Base-by-base conservation (phyloP, 2,113 vertebrate genomes). In the Argyrosomus japonicus region DNA sequence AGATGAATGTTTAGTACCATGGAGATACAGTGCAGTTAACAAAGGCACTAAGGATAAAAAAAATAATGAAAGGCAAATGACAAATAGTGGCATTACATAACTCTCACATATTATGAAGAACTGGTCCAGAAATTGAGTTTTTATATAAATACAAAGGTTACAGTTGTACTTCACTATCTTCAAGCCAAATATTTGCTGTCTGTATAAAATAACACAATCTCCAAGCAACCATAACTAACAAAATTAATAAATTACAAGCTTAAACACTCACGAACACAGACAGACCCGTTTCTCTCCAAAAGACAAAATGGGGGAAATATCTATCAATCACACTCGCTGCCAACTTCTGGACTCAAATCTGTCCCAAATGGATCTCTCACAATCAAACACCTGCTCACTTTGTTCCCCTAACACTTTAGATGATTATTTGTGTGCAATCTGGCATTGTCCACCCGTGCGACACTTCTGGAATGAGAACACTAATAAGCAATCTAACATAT, bases 381-480 rank as follows among this genome's bases (percentile, higher is more conserved):
- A 87, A 79, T 84, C 82, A 45, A 87, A 90, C 88, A 91, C 90
- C 88, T 88, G 88, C 87, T 88, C 85, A 75, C 68, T 82, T 84
- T 84, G 85, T 87, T 84, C 82, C 86, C 77, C 2, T 1, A 78
- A 81, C 84, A 86, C 88, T 86, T 86, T 43, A 81, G 72, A 84
- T 90, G 87, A 92, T 90, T 90, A 84, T 78, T 86, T 69, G 61
- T 82, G 87, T 64, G 61, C 75, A 77, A 71, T 87, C 82, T 91
- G 85, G 77, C 68, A 60, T 51, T 62, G 70, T 81, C 77, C 76
- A 81, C 60, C 57, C 51, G 8, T 57, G 60, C 50, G 77, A 63
- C 63, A 68, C 75, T 85, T 75, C 84, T 91, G 86, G 77, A 89
- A 79, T 32, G 61, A 79, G 71, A 79, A 83, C 67, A 69, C 80